A percentile compares a stretch with the other conserved stretches of the same genome.
phyloP scores from a whole-genome alignment of 2,888 invertebrate genomes.

The Serripes groenlandicus region DNA sequence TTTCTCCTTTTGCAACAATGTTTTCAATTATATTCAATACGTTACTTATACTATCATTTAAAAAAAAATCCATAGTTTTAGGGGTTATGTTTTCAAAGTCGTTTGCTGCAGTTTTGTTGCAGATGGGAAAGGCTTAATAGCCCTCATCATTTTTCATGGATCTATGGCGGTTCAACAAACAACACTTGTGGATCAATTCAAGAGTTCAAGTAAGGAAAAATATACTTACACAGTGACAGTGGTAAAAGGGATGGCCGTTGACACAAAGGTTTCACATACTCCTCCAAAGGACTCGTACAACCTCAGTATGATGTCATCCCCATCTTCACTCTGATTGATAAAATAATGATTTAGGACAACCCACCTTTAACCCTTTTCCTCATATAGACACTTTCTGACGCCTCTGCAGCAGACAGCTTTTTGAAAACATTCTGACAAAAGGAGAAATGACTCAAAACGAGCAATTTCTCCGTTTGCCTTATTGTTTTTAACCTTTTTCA shows the following conservation, averaged over 20 bases:
- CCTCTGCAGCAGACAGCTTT: too few relatives aligned
- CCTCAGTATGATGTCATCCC: slow-evolving; percentile 82
- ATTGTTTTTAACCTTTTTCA: too few relatives aligned
- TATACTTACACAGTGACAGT: slow-evolving; percentile 67
- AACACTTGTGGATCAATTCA: too few relatives aligned
- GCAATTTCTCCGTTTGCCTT: not conserved
- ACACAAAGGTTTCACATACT: slow-evolving; percentile 72
- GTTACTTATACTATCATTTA: too few relatives aligned
- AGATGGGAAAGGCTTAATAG: too few relatives aligned
- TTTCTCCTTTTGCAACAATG: too few relatives aligned
- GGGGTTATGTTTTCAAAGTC: too few relatives aligned
- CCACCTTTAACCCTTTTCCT: not conserved
- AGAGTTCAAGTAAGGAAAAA: too few relatives aligned
- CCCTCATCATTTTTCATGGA: not conserved
- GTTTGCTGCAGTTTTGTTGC: too few relatives aligned
- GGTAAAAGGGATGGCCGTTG: slow-evolving; percentile 65
- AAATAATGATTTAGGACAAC: not conserved
- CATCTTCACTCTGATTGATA: slow-evolving; percentile 78
- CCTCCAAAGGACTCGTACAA: slow-evolving; percentile 87
- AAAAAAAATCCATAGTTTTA: too few relatives aligned
- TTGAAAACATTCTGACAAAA: not conserved
- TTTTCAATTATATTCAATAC: too few relatives aligned
- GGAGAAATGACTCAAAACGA: not conserved
- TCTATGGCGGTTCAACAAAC: too few relatives aligned
- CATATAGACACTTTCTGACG: not conserved